Percentiles rank a stretch among this genome's conserved stretches.
Conservation (phyloP, 2,797 vertebrate genomes). For the Typhlichthys subterraneus region DNA sequence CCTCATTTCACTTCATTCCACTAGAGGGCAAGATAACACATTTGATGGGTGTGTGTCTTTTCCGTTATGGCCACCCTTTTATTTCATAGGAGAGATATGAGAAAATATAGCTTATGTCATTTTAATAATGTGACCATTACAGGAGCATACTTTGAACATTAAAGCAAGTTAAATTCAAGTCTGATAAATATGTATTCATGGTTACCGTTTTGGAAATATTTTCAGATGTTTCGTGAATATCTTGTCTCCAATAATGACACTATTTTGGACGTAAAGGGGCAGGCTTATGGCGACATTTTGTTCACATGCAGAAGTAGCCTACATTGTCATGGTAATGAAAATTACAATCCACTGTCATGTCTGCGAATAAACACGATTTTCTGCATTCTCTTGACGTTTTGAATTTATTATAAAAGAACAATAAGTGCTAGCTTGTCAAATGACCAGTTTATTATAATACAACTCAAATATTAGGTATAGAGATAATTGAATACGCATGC, state of each 20-base stretch:
- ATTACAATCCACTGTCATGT: slow-evolving; percentile 32
- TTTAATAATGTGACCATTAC: slow-evolving; percentile 30
- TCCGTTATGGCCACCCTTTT: slow-evolving; percentile 34
- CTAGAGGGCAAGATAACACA: slow-evolving; percentile 47
- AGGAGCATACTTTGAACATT: not conserved
- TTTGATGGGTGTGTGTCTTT: slow-evolving; percentile 3
- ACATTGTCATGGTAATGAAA: slow-evolving; percentile 13
- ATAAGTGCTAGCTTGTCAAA: slow-evolving; percentile 11
- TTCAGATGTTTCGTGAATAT: too few species aligned
- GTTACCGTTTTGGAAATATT: too few species aligned
- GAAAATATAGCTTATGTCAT: slow-evolving; percentile 9
- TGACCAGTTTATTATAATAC: slow-evolving; percentile 6
- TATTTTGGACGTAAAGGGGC: too few species aligned
- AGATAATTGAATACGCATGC: slow-evolving; percentile 56
- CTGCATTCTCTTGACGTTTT: not conserved
- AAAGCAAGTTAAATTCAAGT: not conserved
- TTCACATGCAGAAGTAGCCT: not conserved
- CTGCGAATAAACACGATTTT: slow-evolving; percentile 31
- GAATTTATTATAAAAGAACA: not conserved
- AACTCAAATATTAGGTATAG: too few species aligned
- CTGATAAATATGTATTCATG: too few species aligned
- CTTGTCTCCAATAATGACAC: too few species aligned
- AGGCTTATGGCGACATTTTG: slow-evolving; percentile 11
- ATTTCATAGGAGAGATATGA: slow-evolving; percentile 6
- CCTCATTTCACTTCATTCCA: slow-evolving; percentile 21